Evolutionary conservation across 2,113 vertebrate species (phyloP).

Genomic region (Muntiacus muntjak): DNA sequence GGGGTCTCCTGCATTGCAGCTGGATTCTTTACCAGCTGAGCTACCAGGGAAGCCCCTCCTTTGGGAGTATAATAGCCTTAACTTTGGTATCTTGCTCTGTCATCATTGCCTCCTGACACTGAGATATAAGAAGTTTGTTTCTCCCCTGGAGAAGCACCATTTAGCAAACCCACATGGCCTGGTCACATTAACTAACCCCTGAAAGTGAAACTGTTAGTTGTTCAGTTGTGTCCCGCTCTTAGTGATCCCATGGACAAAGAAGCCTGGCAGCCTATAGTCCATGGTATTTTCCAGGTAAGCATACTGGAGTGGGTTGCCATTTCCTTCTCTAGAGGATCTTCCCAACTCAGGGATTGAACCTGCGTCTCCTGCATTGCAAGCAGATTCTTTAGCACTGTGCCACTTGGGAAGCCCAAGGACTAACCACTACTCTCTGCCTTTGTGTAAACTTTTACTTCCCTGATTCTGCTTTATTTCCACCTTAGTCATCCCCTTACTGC

Average conservation of each 20-base stretch:
- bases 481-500: background rate
- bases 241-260: background rate
- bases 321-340: background rate
- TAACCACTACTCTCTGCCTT: background rate
- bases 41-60: background rate
- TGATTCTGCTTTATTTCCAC: background rate
- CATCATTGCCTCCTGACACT: background rate
- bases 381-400: background rate
- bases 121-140: background rate
- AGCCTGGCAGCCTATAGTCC: background rate
- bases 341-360: background rate
- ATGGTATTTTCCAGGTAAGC: background rate
- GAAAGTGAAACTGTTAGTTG: background rate
- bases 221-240: background rate
- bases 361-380: background rate
- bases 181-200: background rate
- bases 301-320: background rate
- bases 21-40: background rate
- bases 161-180: background rate
- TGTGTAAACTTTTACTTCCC: background rate
- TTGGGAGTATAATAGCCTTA: background rate
- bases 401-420: background rate
- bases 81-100: background rate
- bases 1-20: background rate
- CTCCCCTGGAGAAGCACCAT: background rate